A percentile compares a stretch with the other conserved stretches of the same genome.
phyloP scores from a whole-genome alignment of 1,140 invertebrate species.

The Tetramorium parvispinum region DNA sequence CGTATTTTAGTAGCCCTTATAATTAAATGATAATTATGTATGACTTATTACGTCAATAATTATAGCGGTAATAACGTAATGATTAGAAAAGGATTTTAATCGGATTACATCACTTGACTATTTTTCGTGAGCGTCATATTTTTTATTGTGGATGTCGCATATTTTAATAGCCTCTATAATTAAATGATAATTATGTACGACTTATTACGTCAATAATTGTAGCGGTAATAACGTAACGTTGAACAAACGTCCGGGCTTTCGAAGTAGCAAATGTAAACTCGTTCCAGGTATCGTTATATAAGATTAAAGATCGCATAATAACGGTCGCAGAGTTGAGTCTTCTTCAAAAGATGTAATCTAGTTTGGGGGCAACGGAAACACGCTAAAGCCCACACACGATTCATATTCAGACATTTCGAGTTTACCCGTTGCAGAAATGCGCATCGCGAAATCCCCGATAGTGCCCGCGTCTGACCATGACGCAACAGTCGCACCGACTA shows the following conservation, averaged over 20 bases:
- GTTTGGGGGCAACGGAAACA: neutral
- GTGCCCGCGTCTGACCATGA: neutral
- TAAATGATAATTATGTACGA: neutral
- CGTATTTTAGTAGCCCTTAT: neutral
- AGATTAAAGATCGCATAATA: neutral
- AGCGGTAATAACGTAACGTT: neutral
- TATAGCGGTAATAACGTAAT: neutral
- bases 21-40: conserved; percentile 2
- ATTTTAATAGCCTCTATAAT: neutral
- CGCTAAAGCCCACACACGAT: conserved; percentile 4
- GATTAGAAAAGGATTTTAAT: no score
- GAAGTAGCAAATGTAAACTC: neutral
- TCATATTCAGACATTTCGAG: conserved; percentile 32
- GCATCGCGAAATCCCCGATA: conserved; percentile 18
- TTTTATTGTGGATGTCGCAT: neutral
- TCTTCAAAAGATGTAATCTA: conserved; percentile 4
- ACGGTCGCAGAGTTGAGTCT: neutral
- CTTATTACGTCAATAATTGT: neutral
- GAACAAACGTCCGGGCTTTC: neutral
- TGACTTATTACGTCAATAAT: conserved; percentile 3
- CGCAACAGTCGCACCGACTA: neutral
- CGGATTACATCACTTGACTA: neutral
- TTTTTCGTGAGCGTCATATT: neutral
- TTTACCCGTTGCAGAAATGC: conserved; percentile 1
- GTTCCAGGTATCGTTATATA: neutral